Conservation (phyloP, 1,140 invertebrate species). For the Melipona quadrifasciata region DNA sequence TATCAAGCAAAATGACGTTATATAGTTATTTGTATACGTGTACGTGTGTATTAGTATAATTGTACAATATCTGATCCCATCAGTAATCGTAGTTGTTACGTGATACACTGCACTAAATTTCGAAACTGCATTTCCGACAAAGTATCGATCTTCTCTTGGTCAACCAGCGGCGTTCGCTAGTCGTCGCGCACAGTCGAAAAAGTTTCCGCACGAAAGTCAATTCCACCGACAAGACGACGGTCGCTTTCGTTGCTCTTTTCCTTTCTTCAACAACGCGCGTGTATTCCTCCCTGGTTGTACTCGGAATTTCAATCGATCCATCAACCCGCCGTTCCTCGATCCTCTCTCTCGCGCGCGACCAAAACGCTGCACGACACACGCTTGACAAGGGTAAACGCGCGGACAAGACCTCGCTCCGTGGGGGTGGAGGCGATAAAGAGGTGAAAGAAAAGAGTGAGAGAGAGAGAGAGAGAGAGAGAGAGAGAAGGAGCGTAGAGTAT, state of each 20-base stretch:
- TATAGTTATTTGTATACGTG: too few relatives aligned
- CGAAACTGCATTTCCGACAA: neutral
- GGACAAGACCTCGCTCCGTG: constrained; percentile 13
- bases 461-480: constrained; percentile 4
- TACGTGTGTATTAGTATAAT: neutral
- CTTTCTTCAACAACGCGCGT: constrained; percentile 19
- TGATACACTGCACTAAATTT: neutral
- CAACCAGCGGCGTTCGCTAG: neutral
- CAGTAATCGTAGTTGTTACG: neutral
- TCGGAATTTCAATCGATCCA: constrained; percentile 22
- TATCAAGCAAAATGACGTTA: neutral
- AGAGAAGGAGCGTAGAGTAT: neutral
- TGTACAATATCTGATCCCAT: constrained; percentile 3
- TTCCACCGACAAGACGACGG: neutral
- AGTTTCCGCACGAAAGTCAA: neutral
- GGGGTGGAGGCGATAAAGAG: neutral
- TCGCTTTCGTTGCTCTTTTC: constrained; percentile 12
- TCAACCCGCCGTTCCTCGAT: neutral
- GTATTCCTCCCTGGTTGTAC: neutral
- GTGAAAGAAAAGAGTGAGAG: neutral
- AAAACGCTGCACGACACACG: neutral
- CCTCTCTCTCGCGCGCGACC: constrained; percentile 7
- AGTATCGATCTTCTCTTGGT: constrained; percentile 17
- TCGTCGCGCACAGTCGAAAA: neutral
- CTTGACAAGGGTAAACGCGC: constrained; percentile 7